Base-by-base conservation (phyloP, 2,888 invertebrate genomes). In the Melanchra persicariae region DNA sequence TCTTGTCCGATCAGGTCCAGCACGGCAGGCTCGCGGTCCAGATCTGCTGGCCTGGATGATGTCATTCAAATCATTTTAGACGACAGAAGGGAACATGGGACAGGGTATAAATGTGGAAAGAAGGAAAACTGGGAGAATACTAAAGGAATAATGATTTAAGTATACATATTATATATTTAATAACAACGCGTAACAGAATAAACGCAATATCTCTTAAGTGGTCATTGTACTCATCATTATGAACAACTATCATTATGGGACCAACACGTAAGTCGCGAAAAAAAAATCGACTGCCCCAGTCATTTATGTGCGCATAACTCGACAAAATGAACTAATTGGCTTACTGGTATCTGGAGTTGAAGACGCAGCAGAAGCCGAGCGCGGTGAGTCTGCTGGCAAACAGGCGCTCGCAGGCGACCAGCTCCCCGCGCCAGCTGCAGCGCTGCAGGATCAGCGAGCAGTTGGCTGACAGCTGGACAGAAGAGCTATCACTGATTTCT, bases 281-380 rank as follows among this genome's bases (percentile, higher is more conserved):
- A n/a, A n/a, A n/a, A n/a, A n/a, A n/a, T n/a, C n/a, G n/a, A n/a
- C n/a, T n/a, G n/a, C n/a, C n/a, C n/a, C n/a, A n/a, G n/a, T n/a
- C n/a, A n/a, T n/a, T n/a, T n/a, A n/a, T n/a, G n/a, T n/a, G n/a
- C n/a, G n/a, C n/a, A n/a, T n/a, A n/a, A n/a, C n/a, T n/a, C n/a
- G n/a, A n/a, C n/a, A n/a, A n/a, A n/a, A n/a, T n/a, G n/a, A n/a
- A n/a, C 9, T 30, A 1, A 24, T 30, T 1, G 1, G 47, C 86
- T 86, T 17, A 93, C 93, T 87, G 84, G 70, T 91, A 93, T 88
- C 91, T 87, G 7, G 94, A 93, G 89, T 96, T 96, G 85, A 96
- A 96, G n/a, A 94, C 92, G 82, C 97, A 97, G 87, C 97, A 97
- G 83, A 90, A 96, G 4, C 97, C 97, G 57, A 96, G 92, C 24